These are phyloP conservation scores for Pyrrhosoma nymphula DNA, from an alignment of 2,888 invertebrate species.

Conservation along the genomic window DNA sequence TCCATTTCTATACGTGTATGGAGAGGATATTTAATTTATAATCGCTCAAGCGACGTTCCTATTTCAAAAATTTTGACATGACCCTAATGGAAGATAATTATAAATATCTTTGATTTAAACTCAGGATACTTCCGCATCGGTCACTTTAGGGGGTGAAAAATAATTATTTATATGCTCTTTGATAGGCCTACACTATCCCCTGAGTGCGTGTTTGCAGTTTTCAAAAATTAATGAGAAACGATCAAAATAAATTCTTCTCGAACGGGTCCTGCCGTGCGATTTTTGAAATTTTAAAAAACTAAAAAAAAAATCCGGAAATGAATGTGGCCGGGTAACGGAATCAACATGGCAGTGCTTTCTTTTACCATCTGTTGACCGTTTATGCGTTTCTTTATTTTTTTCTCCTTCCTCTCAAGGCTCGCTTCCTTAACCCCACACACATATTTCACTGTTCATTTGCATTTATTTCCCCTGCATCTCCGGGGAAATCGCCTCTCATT, in stretches of 20 bases:
- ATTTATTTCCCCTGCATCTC: not conserved
- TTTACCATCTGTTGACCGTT: conserved; percentile 4
- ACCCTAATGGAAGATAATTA: conserved; percentile 12
- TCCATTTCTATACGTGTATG: not conserved
- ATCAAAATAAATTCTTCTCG: not conserved
- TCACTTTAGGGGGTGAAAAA: not conserved
- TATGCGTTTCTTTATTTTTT: no score
- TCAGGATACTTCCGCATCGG: not conserved
- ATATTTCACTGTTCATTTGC: not conserved
- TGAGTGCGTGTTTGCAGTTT: not conserved
- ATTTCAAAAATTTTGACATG: not conserved
- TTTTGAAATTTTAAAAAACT: not conserved
- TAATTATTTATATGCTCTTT: not conserved
- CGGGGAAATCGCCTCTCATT: not conserved
- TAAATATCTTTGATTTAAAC: not conserved
- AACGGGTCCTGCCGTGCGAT: not conserved
- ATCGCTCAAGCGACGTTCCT: not conserved
- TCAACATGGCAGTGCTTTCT: not conserved
- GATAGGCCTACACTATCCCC: not conserved
- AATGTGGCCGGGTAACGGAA: not conserved
- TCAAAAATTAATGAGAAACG: not conserved
- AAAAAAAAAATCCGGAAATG: not conserved
- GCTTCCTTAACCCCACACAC: not conserved
- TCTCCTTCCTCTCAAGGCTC: not conserved
- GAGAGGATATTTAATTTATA: not conserved